Evolutionary conservation across 2,888 invertebrate genomes (phyloP), one percentile per base, ranked within the genome.

Genomic region (Alsophila aescularia): DNA sequence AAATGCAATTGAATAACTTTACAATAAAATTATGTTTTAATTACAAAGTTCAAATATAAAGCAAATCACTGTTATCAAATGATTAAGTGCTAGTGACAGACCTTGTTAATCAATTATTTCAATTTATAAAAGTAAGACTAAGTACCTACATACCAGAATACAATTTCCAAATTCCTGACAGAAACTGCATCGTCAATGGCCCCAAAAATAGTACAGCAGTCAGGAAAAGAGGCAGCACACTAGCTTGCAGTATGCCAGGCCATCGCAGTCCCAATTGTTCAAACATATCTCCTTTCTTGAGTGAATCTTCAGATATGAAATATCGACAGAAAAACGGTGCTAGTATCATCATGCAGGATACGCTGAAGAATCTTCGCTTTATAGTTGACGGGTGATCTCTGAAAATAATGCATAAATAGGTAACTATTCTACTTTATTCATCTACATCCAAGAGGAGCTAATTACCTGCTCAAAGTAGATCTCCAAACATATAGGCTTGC

Each of bases 361-460:
- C 97, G 85, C 98, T 97, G 66, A 96, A 93, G 81, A 98, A 98
- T 76, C 98, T 93, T 77, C 94, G 94, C 81, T 97, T 97, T 66
- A 98, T 96, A 4, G 96, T 97, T 7, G 95, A 93, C 10, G 98
- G 97, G 85, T 98, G 97, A 79, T 98, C 96, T 75, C 98, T 97
- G 87, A 64, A n/a, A 94, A 84, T 34, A 48, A 29, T 3, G 1
- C 10, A 7, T 14, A 24, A 36, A 14, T 29, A 2, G 27, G 10
- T 18, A 35, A 48, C 18, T 92, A 15, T 41, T 27, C 14, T 18
- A 2, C 6, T n/a, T 31, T 29, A 5, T 31, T 3, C 5, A 32
- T 13, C 13, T 13, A n/a, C 2, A 13, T 13, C 32, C 6, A 13
- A 13, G 34, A 32, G 27, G n/a, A 39, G 13, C n/a, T n/a, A 51